Base-by-base conservation (phyloP, 2,888 invertebrate species). In the Meta bourneti region DNA sequence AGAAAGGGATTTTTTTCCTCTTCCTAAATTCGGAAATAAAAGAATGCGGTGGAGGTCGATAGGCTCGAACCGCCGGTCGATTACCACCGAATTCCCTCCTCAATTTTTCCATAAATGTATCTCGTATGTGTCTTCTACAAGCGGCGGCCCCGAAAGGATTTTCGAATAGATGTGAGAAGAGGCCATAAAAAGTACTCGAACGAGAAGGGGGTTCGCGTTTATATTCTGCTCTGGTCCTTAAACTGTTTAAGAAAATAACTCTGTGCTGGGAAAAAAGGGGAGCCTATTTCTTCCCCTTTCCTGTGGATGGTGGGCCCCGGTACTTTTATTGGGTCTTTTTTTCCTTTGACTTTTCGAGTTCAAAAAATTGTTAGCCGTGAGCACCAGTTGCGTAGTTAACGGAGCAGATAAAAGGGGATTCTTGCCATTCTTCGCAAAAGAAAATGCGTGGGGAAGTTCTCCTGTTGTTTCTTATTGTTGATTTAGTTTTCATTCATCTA, bases 61-160 rank as follows among this genome's bases (percentile, higher is more conserved):
- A 85, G 70, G 79, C 81, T 80, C 80, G 85, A 90, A 86, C 90
- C 85, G 52, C 85, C 81, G 90, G 80, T 90, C 90, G 90, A 90
- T 90, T 90, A 90, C 90, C 90, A 86, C 80, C 81, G 90, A 72
- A 85, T 80, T 90, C 75, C 75, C 80, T 81, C 74, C 75, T 61
- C 84, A 84, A 83, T 85, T 90, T 90, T 90, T 90, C 82, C 90
- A 90, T 90, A 90, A 90, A 61, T 84, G 90, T 90, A 86, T 81
- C 81, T 80, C 75, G 75, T 70, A 61, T 69, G 81, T 90, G 71
- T 61, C 90, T 81, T 51, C 74, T 74, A 86, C 74, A 71, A 79
- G 78, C 48, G 78, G 84, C 72, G 90, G 80, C 79, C 80, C 54
- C 70, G 74, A 78, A 81, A 52, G 90, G 84, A 84, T 90, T 84